phyloP scores from a whole-genome alignment of 2,113 vertebrate species.

The Aythya baeri region DNA sequence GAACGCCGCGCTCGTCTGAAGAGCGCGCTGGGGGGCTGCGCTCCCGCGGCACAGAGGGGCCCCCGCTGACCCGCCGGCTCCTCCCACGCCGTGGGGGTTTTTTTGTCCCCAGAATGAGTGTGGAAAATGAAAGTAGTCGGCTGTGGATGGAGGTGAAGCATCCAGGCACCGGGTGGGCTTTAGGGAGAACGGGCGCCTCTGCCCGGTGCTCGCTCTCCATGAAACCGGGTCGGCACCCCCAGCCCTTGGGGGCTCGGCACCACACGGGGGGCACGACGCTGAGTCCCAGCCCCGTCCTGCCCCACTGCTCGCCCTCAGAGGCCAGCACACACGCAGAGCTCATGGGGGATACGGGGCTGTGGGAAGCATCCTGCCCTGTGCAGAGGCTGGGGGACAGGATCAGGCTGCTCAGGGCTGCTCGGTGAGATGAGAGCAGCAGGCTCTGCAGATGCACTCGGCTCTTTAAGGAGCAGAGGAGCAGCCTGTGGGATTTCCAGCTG shows the following conservation, averaged over 20 bases:
- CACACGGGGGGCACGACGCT: background rate
- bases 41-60: fast-evolving
- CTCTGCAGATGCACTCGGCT: background rate
- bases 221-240: background rate
- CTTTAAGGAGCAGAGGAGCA: background rate
- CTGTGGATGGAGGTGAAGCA: background rate
- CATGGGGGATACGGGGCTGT: fast-evolving
- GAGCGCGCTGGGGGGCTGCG: background rate
- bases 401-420: background rate
- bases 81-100: background rate
- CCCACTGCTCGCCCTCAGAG: fast-evolving
- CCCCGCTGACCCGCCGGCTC: background rate
- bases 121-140: background rate
- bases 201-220: background rate
- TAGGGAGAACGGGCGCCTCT: background rate
- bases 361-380: fast-evolving
- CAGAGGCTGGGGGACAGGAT: fast-evolving
- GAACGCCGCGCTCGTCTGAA: fast-evolving
- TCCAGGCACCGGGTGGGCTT: fast-evolving
- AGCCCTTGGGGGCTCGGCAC: background rate
- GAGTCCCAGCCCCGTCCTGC: too few species aligned
- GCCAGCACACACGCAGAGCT: background rate
- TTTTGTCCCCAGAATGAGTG: background rate
- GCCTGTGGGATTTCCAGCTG: background rate
- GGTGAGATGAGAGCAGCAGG: fast-evolving